A percentile compares a stretch with the other conserved stretches of the same genome.
phyloP scores from a whole-genome alignment of 2,113 vertebrate species.

The Nothocercus nigrocapillus region DNA sequence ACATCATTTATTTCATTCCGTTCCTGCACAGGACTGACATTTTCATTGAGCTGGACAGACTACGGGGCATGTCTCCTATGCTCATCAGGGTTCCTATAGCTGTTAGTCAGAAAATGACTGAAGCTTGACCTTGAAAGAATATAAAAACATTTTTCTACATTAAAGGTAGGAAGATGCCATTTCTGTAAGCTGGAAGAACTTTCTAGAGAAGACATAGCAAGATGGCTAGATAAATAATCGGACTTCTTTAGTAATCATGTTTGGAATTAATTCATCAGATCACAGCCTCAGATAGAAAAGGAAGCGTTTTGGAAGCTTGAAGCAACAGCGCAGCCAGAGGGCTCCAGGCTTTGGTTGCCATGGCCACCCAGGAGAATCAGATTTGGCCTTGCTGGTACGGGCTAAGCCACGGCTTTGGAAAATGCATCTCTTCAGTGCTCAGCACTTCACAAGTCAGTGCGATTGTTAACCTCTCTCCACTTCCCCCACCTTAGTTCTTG shows the following conservation, averaged over 20 bases:
- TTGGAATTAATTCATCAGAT: not conserved
- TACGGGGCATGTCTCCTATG: not conserved
- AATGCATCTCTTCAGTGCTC: not conserved
- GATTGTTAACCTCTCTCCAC: not conserved
- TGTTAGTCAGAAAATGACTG: not conserved
- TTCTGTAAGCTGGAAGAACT: not conserved
- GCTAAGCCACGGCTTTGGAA: not conserved
- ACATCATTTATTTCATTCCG: not conserved
- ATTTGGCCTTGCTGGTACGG: not conserved
- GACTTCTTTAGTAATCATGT: not conserved
- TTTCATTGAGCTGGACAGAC: not conserved
- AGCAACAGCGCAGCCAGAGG: not conserved
- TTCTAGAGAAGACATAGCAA: not conserved
- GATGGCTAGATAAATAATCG: not conserved
- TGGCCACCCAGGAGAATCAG: constrained; percentile 17
- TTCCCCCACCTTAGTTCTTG: not conserved
- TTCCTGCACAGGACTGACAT: not conserved
- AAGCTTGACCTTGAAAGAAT: not conserved
- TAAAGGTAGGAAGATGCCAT: not conserved
- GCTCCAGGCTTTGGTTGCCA: not conserved
- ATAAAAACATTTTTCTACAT: not conserved
- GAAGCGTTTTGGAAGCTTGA: constrained; percentile 1
- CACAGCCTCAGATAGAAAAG: constrained; percentile 2
- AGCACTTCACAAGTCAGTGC: not conserved
- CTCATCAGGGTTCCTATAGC: not conserved